Percentiles rank a stretch among this genome's conserved stretches.
Conservation (phyloP, 2,888 invertebrate genomes). For the Dysmachus trigonus region DNA sequence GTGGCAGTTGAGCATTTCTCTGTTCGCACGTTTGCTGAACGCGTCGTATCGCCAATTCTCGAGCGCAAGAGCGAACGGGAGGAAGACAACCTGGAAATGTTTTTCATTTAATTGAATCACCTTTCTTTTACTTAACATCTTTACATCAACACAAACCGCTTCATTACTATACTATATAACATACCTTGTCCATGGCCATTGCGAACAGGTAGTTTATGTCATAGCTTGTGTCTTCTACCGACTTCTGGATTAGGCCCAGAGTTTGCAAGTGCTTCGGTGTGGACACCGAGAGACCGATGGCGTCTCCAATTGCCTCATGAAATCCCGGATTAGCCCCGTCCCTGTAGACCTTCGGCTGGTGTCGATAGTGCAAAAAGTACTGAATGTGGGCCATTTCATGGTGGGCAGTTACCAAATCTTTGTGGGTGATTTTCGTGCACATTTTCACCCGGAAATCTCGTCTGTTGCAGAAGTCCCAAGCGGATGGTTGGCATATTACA, state of each 20-base stretch:
- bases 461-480: slow-evolving; percentile 93
- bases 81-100: slow-evolving; percentile 66
- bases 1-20: slow-evolving; percentile 85
- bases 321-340: slow-evolving; percentile 96
- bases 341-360: slow-evolving; percentile 85
- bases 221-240: slow-evolving; percentile 81
- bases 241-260: slow-evolving; percentile 81
- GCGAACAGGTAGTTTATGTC: slow-evolving; percentile 87
- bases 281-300: slow-evolving; percentile 83
- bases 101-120: background rate
- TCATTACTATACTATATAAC: too few relatives aligned
- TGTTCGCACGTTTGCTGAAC: slow-evolving; percentile 77
- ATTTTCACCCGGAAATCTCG: slow-evolving; percentile 88
- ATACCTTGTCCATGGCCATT: slow-evolving; percentile 85
- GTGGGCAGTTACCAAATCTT: slow-evolving; percentile 85
- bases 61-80: slow-evolving; percentile 85
- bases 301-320: slow-evolving; percentile 92
- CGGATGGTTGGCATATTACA: slow-evolving; percentile 88
- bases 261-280: slow-evolving; percentile 87
- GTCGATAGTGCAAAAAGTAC: slow-evolving; percentile 85
- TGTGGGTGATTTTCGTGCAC: slow-evolving; percentile 86
- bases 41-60: slow-evolving; percentile 90
- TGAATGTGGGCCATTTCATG: slow-evolving; percentile 93
- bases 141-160: too few relatives aligned
- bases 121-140: background rate